Base-by-base conservation (phyloP, 2,113 vertebrate genomes). In the Benitochromis conjunctus region DNA sequence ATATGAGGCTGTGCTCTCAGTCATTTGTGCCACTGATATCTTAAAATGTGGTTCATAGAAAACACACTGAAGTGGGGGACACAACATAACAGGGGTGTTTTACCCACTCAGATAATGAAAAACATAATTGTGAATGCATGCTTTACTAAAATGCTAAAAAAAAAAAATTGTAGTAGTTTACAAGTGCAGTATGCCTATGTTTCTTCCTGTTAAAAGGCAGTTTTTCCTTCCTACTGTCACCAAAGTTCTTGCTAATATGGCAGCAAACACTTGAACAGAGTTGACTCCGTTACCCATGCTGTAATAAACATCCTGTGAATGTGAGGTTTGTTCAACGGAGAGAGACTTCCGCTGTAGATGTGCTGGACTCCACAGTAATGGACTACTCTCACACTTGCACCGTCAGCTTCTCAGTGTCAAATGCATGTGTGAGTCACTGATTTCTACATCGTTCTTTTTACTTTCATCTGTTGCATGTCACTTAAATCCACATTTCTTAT, bases 311-410 rank as follows among this genome's bases (percentile, higher is more conserved):
- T 34, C 58, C 58, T 11, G 58, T 62, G 29, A 12, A 3, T 2
- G 58, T 12, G n/a, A 76, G 71, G 0, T 13, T 60, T 24, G 21
- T 31, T 19, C 11, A 69, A 21, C 19, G 10, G n/a, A 31, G 26
- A 19, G 24, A 1, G 38, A 5, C 41, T 0, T n/a, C 76, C 38
- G 11, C 76, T 79, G 51, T 0, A 18, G 76, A 38, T 36, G n/a
- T 5, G 31, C 19, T 21, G 19, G 36, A 56, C 53, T 53, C 48
- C 18, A 4, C 56, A 34, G 71, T 34, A 16, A 51, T 51, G 18
- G 18, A 1, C 24, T 29, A 29, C 51, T 64, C 60, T 64, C 34
- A 38, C 6, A 3, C 60, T 51, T 19, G 48, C 16, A 4, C 16
- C 16, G 7, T 51, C 48, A 16, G 48, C 48, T 64, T 36, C 3